Evolutionary conservation across 2,113 vertebrate species (phyloP).

Genomic region (Nothobranchius kuhntae): DNA sequence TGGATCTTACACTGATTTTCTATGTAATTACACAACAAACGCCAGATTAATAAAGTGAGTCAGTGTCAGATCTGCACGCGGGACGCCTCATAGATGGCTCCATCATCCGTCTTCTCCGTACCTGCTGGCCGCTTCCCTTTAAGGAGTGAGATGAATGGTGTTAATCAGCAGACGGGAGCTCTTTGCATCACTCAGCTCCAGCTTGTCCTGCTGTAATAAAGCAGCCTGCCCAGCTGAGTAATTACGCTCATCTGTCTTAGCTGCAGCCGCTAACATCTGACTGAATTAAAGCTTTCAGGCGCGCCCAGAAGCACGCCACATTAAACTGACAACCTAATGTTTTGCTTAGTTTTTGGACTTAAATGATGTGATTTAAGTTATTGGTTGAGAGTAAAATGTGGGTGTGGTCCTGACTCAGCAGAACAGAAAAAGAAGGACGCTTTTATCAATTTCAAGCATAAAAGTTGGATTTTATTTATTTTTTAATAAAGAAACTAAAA

Average conservation of each 20-base stretch:
- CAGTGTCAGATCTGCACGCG: conserved; percentile 2
- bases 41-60: not conserved
- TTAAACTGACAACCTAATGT: not conserved
- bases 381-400: not conserved
- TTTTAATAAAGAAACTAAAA: not conserved
- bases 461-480: not conserved
- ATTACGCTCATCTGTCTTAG: conserved; percentile 73
- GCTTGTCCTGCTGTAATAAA: conserved; percentile 65
- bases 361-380: not conserved
- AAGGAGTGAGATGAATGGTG: conserved; percentile 61
- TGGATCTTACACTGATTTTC: too few relatives aligned
- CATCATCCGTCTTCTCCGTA: conserved; percentile 11
- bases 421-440: not conserved
- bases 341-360: not conserved
- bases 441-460: conserved; percentile 20
- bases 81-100: not conserved
- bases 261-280: conserved; percentile 21
- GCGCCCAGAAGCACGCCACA: not conserved
- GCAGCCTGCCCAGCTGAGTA: conserved; percentile 56
- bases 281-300: conserved; percentile 19
- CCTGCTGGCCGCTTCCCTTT: conserved; percentile 22
- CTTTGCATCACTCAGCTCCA: conserved; percentile 44
- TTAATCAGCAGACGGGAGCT: conserved; percentile 61
- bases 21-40: not conserved
- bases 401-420: not conserved